Percentiles rank a stretch among this genome's conserved stretches.
Conservation (phyloP, 2,797 vertebrate genomes). For the Arnoldichthys spilopterus region DNA sequence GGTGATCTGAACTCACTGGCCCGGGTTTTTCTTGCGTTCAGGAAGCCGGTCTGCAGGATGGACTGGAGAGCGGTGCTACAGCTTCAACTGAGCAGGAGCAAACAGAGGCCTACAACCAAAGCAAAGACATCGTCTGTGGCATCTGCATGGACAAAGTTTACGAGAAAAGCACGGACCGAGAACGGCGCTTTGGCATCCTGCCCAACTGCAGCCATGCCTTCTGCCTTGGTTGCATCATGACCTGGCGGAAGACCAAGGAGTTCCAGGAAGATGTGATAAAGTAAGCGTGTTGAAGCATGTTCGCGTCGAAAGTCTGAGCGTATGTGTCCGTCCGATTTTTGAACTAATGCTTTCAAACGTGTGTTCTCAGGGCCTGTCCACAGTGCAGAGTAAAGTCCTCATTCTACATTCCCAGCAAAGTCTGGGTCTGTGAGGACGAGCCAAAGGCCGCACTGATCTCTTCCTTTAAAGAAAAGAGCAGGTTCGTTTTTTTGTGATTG, state of each 20-base stretch:
- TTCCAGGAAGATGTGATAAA: slow-evolving; percentile 81
- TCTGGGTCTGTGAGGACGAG: slow-evolving; percentile 82
- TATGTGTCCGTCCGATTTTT: no score
- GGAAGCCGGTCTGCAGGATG: slow-evolving; percentile 48
- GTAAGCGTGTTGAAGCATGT: slow-evolving; percentile 66
- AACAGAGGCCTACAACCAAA: slow-evolving; percentile 66
- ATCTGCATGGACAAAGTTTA: slow-evolving; percentile 94
- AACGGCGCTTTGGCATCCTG: slow-evolving; percentile 86
- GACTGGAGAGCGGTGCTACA: slow-evolving; percentile 49
- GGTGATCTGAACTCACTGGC: neutral
- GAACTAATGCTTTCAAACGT: slow-evolving; percentile 21
- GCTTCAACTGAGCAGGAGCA: slow-evolving; percentile 50
- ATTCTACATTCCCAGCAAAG: slow-evolving; percentile 88
- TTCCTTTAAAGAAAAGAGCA: slow-evolving; percentile 82
- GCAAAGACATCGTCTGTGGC: slow-evolving; percentile 83
- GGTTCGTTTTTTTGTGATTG: slow-evolving; percentile 69
- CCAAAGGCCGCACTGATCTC: slow-evolving; percentile 83
- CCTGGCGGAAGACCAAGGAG: slow-evolving; percentile 84
- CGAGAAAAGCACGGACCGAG: slow-evolving; percentile 74
- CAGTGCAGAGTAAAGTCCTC: slow-evolving; percentile 86
- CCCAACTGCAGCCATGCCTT: slow-evolving; percentile 88
- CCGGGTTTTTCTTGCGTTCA: slow-evolving; percentile 37
- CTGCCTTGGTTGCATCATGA: slow-evolving; percentile 86
- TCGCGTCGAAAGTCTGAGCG: no score
- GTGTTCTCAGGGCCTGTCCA: slow-evolving; percentile 83